Conservation (phyloP, 2,797 vertebrate species). For the Perodicticus potto region DNA sequence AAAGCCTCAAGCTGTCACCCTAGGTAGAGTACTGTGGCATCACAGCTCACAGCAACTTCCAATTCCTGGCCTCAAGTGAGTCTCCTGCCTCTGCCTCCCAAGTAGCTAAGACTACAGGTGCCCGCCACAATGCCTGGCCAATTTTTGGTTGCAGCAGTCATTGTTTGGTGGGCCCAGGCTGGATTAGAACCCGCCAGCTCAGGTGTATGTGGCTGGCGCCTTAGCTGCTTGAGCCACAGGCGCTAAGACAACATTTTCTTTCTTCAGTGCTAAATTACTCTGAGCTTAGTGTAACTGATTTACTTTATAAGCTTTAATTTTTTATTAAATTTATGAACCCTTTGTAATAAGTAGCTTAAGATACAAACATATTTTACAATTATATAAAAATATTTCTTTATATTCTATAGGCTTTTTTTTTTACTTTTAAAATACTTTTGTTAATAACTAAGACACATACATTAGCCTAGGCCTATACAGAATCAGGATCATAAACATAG, state of each 20-base stretch:
- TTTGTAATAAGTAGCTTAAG: neutral
- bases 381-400: neutral
- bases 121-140: too few relatives aligned
- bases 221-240: too few relatives aligned
- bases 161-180: too few relatives aligned
- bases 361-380: neutral
- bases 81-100: too few relatives aligned
- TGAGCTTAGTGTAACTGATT: neutral
- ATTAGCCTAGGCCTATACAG: neutral
- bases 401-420: neutral
- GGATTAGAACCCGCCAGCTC: too few relatives aligned
- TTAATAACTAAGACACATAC: neutral
- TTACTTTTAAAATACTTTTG: neutral
- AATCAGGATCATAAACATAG: neutral
- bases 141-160: too few relatives aligned
- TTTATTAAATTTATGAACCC: neutral
- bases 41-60: too few relatives aligned
- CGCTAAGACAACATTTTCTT: neutral
- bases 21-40: too few relatives aligned
- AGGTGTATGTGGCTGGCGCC: too few relatives aligned
- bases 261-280: neutral
- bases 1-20: too few relatives aligned
- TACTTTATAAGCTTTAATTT: neutral
- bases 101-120: too few relatives aligned
- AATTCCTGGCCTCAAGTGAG: too few relatives aligned